These are phyloP conservation scores for Agonum fuliginosum DNA, from an alignment of 2,888 invertebrate species.

Conservation along the genomic window DNA sequence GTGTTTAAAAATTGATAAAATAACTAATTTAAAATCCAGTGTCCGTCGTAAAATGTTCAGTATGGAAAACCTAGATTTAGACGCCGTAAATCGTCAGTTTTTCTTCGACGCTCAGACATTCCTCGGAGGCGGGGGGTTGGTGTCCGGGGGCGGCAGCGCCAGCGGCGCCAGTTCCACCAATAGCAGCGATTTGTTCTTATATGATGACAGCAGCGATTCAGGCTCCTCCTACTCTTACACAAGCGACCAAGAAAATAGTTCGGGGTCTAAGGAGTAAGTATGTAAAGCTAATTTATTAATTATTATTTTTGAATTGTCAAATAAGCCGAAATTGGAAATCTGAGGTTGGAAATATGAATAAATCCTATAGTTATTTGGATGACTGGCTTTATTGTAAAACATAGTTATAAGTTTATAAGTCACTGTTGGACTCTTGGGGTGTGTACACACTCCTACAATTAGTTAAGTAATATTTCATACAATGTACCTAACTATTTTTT, in stretches of 20 bases:
- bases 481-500: no score
- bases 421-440: no score
- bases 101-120: constrained; percentile 75
- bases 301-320: background rate
- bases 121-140: constrained; percentile 69
- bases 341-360: no score
- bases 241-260: constrained; percentile 88
- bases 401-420: no score
- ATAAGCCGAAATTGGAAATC: no score
- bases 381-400: no score
- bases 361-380: no score
- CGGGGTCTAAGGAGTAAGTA: constrained; percentile 80
- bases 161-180: constrained; percentile 77
- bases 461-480: no score
- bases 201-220: constrained; percentile 79
- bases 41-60: constrained; percentile 75
- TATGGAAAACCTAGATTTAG: constrained; percentile 82
- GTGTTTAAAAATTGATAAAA: background rate
- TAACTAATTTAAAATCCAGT: background rate
- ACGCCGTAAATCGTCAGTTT: constrained; percentile 81
- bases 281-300: background rate
- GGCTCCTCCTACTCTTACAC: constrained; percentile 83
- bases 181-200: constrained; percentile 82
- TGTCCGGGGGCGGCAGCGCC: constrained; percentile 72
- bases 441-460: no score